Percentiles rank a stretch among this genome's conserved stretches.
Conservation (phyloP, 2,113 vertebrate genomes). For the Grammatotria lemairii region DNA sequence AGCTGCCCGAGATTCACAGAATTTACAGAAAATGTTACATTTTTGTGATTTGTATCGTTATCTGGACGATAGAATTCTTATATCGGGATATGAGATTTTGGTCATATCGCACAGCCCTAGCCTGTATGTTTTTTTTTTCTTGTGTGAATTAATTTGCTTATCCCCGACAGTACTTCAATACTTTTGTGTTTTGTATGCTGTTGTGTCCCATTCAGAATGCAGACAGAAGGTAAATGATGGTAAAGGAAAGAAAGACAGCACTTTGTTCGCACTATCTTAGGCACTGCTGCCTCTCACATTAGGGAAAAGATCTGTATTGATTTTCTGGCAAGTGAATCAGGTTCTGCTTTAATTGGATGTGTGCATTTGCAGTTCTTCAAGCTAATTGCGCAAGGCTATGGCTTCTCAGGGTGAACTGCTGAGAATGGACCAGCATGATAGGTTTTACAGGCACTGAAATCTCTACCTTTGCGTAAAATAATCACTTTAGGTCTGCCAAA, state of each 20-base stretch:
- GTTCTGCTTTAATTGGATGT: slow-evolving; percentile 33
- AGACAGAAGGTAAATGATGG: not conserved
- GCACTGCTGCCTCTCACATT: not conserved
- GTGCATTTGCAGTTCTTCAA: slow-evolving; percentile 24
- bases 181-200: not conserved
- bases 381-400: slow-evolving; percentile 24
- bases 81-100: no score
- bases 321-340: slow-evolving; percentile 53
- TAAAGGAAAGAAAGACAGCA: not conserved
- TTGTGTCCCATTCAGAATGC: not conserved
- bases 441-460: not conserved
- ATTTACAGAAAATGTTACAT: no score
- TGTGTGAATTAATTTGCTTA: not conserved
- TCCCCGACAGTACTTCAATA: slow-evolving; percentile 6
- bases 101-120: no score
- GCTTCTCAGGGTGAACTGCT: not conserved
- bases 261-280: not conserved
- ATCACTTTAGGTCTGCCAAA: not conserved
- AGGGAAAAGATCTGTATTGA: slow-evolving; percentile 44
- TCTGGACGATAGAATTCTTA: no score
- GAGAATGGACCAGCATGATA: not conserved
- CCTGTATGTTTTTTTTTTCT: not conserved
- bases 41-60: no score
- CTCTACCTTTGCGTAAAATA: not conserved
- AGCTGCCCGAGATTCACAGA: no score